Conservation (phyloP, 2,888 invertebrate species). For the Melanophora roralis region DNA sequence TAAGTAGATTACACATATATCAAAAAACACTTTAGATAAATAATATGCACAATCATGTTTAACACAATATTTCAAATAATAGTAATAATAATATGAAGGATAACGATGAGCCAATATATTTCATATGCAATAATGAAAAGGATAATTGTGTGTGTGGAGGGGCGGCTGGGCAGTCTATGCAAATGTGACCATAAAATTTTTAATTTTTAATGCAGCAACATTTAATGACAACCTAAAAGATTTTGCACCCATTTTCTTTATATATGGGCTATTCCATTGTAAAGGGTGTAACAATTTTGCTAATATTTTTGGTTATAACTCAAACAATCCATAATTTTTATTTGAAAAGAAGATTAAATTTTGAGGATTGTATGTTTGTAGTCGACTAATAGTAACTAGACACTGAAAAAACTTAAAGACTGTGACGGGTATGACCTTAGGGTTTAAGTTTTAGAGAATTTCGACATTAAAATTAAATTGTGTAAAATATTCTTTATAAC, state of each 20-base stretch:
- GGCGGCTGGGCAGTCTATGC: neutral
- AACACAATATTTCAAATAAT: slow-evolving; percentile 48
- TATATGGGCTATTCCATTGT: too few relatives aligned
- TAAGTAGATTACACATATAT: slow-evolving; percentile 7
- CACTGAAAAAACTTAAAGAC: too few relatives aligned
- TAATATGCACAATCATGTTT: slow-evolving; percentile 66
- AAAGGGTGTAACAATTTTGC: too few relatives aligned
- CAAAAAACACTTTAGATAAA: slow-evolving; percentile 62
- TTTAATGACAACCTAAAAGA: slow-evolving; percentile 23
- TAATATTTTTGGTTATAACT: too few relatives aligned
- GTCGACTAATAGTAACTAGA: too few relatives aligned
- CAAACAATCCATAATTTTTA: too few relatives aligned
- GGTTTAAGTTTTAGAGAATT: too few relatives aligned
- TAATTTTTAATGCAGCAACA: slow-evolving; percentile 10
- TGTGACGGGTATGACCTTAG: too few relatives aligned
- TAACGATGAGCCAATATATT: slow-evolving; percentile 44
- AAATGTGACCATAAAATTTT: slow-evolving; percentile 36
- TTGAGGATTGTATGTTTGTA: too few relatives aligned
- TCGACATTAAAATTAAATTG: too few relatives aligned
- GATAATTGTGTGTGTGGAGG: neutral
- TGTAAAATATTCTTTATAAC: too few relatives aligned
- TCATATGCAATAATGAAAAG: slow-evolving; percentile 40
- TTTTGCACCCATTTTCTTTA: neutral
- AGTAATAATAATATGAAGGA: slow-evolving; percentile 2
- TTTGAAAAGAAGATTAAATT: too few relatives aligned